phyloP scores from a whole-genome alignment of 2,888 invertebrate species.

The Eucera pruinosa region DNA sequence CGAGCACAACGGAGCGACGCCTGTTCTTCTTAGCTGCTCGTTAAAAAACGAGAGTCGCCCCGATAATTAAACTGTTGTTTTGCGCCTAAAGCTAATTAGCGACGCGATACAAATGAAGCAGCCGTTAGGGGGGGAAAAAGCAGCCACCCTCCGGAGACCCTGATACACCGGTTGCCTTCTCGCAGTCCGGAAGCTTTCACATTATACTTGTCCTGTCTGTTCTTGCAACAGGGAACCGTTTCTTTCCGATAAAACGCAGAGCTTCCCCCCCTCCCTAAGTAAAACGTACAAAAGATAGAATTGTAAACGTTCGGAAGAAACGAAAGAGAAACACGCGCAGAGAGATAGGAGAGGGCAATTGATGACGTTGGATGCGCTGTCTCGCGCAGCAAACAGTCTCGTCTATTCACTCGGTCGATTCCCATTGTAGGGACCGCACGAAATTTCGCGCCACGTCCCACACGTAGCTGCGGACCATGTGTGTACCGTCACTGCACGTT shows the following conservation, averaged over 20 bases:
- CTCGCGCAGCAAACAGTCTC: constrained; percentile 74
- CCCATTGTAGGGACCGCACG: constrained; percentile 73
- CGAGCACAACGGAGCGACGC: constrained; percentile 8
- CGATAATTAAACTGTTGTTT: constrained; percentile 52
- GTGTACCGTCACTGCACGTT: constrained; percentile 8
- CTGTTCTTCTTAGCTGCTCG: constrained; percentile 21
- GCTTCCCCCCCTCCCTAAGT: too few relatives aligned
- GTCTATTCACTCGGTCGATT: constrained; percentile 74
- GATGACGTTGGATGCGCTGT: constrained; percentile 6
- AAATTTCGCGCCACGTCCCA: constrained; percentile 70
- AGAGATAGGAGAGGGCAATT: background rate
- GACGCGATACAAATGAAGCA: constrained; percentile 35
- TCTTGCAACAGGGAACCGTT: background rate
- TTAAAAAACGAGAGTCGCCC: constrained; percentile 19
- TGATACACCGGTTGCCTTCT: background rate
- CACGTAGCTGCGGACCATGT: background rate
- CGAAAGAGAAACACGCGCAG: background rate
- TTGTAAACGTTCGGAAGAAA: too few relatives aligned
- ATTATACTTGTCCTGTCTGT: constrained; percentile 8
- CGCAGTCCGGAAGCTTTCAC: background rate
- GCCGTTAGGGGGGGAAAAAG: too few relatives aligned
- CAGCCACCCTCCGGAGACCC: constrained; percentile 16
- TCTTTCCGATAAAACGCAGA: background rate
- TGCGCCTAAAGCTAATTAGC: constrained; percentile 39
- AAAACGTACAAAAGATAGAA: too few relatives aligned